phyloP scores from a whole-genome alignment of 2,888 invertebrate species.

The Cataglyphis albicans region DNA sequence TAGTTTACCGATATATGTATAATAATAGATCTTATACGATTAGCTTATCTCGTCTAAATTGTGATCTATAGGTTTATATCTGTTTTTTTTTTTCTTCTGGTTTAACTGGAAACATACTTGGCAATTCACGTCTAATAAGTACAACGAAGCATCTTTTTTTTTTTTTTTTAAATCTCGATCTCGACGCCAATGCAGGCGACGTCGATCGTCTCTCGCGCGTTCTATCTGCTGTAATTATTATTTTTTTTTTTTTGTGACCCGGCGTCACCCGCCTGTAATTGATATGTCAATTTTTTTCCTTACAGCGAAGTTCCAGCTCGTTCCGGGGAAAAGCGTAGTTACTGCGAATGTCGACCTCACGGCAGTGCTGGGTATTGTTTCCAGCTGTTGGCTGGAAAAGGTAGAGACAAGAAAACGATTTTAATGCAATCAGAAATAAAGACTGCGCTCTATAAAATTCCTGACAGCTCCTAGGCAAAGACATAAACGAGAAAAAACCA shows the following conservation, averaged over 20 bases:
- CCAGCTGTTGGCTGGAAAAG: constrained; percentile 93
- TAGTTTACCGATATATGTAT: constrained; percentile 81
- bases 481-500: background rate
- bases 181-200: constrained; percentile 55
- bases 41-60: constrained; percentile 79
- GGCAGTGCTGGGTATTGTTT: constrained; percentile 89
- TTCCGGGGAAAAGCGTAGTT: constrained; percentile 82
- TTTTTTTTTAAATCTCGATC: constrained; percentile 68
- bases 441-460: background rate
- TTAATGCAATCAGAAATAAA: constrained; percentile 17
- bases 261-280: constrained; percentile 72
- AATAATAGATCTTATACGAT: constrained; percentile 78
- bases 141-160: constrained; percentile 83
- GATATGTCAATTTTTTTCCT: constrained; percentile 77
- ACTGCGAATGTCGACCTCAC: constrained; percentile 69
- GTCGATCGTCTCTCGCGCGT: constrained; percentile 46
- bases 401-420: constrained; percentile 20
- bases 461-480: background rate
- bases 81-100: constrained; percentile 61
- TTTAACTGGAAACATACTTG: constrained; percentile 85
- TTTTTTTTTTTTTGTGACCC: constrained; percentile 54
- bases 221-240: constrained; percentile 40
- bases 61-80: constrained; percentile 79
- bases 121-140: constrained; percentile 86
- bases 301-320: constrained; percentile 80